Conservation (phyloP, 2,888 invertebrate genomes). For the Tetragonisca angustula region DNA sequence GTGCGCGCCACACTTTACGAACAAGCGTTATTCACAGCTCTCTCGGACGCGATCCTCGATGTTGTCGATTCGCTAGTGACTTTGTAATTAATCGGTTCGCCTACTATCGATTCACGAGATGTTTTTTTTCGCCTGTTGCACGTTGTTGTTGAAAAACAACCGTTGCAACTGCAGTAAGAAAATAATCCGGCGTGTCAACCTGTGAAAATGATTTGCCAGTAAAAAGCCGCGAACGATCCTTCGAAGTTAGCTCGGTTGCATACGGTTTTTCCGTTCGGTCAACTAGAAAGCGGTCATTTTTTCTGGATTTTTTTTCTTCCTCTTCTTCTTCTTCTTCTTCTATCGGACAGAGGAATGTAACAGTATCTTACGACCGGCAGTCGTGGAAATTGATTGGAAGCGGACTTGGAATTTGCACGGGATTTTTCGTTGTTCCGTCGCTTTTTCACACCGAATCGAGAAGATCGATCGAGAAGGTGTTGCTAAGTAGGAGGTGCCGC, state of each 20-base stretch:
- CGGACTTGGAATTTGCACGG: slow-evolving; percentile 25
- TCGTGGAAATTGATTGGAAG: slow-evolving; percentile 53
- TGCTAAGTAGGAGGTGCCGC: neutral
- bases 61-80: slow-evolving; percentile 30
- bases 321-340: too few relatives aligned
- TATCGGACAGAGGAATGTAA: slow-evolving; percentile 25
- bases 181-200: slow-evolving; percentile 69
- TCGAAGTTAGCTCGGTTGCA: slow-evolving; percentile 11
- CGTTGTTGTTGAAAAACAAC: slow-evolving; percentile 48
- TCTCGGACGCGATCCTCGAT: slow-evolving; percentile 9
- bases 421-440: slow-evolving; percentile 2
- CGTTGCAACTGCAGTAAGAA: slow-evolving; percentile 57
- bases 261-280: slow-evolving; percentile 32
- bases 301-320: slow-evolving; percentile 23
- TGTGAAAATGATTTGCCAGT: slow-evolving; percentile 68
- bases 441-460: neutral
- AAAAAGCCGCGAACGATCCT: slow-evolving; percentile 50
- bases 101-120: neutral
- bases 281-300: slow-evolving; percentile 51
- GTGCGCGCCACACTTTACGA: neutral
- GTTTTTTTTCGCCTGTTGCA: neutral
- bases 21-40: slow-evolving; percentile 34
- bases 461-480: neutral
- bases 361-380: slow-evolving; percentile 13
- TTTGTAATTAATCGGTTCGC: slow-evolving; percentile 59